Evolutionary conservation across 2,888 invertebrate genomes (phyloP).

Genomic region (Blomia tropicalis): DNA sequence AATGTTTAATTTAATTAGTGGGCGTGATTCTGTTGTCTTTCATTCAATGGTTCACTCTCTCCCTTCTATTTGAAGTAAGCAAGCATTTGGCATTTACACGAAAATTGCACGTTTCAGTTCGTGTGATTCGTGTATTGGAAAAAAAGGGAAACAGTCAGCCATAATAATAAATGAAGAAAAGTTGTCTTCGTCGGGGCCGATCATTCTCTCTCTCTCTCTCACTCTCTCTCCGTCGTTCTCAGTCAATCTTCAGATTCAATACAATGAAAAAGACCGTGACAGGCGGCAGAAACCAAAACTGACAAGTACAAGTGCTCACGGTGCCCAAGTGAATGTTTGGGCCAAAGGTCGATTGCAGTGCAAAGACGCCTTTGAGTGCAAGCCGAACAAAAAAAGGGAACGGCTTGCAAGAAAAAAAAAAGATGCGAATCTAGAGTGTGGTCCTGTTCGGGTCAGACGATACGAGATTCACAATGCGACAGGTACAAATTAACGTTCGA

Average conservation of each 20-base stretch:
- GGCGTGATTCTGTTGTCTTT: constrained; percentile 12
- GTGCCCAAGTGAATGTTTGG: background rate
- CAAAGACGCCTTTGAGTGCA: background rate
- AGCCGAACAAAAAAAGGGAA: background rate
- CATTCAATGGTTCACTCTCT: background rate
- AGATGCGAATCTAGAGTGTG: background rate
- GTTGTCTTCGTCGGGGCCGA: too few relatives aligned
- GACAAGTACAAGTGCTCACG: background rate
- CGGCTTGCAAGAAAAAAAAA: constrained; percentile 1
- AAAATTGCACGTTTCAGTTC: constrained; percentile 11
- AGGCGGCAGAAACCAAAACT: background rate
- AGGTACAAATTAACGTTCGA: constrained; percentile 3
- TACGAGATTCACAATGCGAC: background rate
- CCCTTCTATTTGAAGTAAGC: too few relatives aligned
- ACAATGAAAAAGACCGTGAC: too few relatives aligned
- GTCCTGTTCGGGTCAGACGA: background rate
- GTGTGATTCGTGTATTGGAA: constrained; percentile 4
- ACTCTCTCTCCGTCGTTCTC: too few relatives aligned
- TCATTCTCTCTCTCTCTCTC: too few relatives aligned
- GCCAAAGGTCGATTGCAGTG: too few relatives aligned
- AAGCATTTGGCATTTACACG: background rate
- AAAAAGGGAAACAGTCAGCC: too few relatives aligned
- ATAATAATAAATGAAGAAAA: too few relatives aligned
- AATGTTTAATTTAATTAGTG: constrained; percentile 18
- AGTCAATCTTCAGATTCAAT: too few relatives aligned